Conservation (phyloP, 23 tunicate genomes). For the Styela plicata region DNA sequence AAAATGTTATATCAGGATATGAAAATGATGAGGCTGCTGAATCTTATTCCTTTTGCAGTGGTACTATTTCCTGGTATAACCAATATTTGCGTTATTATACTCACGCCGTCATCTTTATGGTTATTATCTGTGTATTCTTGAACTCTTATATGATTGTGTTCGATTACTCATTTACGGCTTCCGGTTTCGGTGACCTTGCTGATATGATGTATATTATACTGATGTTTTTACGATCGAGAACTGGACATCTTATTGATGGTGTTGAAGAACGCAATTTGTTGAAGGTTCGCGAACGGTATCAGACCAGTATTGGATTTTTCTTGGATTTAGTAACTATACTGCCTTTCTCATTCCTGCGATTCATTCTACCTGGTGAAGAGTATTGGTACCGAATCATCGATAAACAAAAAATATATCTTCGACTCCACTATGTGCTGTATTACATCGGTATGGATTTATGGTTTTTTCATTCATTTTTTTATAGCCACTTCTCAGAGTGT, state of each 20-base stretch:
- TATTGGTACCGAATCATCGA: constrained; percentile 32
- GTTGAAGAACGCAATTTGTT: constrained; percentile 73
- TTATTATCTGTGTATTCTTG: constrained; percentile 46
- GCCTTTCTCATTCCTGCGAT: constrained; percentile 44
- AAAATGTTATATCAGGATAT: constrained; percentile 39
- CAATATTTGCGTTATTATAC: constrained; percentile 41
- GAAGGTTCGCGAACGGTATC: constrained; percentile 61
- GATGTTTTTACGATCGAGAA: constrained; percentile 74
- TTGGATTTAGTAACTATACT: constrained; percentile 55
- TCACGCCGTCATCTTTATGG: constrained; percentile 46
- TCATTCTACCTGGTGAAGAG: constrained; percentile 36
- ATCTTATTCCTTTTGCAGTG: constrained; percentile 59
- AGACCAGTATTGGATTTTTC: constrained; percentile 52
- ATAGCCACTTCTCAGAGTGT: too few species aligned
- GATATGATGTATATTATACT: constrained; percentile 54
- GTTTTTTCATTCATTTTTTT: too few species aligned
- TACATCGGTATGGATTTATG: constrained; percentile 49
- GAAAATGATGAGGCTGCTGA: constrained; percentile 44
- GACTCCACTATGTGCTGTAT: constrained; percentile 70
- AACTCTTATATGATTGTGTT: constrained; percentile 73
- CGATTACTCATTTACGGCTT: constrained; percentile 17
- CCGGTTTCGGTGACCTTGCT: constrained; percentile 11
- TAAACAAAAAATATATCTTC: constrained; percentile 56
- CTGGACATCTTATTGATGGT: constrained; percentile 72
- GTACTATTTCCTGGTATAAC: constrained; percentile 67